Percentiles rank a stretch among this genome's conserved stretches.
Evolutionary conservation across 2,113 vertebrate species (phyloP).

Genomic region (Carettochelys insculpta): DNA sequence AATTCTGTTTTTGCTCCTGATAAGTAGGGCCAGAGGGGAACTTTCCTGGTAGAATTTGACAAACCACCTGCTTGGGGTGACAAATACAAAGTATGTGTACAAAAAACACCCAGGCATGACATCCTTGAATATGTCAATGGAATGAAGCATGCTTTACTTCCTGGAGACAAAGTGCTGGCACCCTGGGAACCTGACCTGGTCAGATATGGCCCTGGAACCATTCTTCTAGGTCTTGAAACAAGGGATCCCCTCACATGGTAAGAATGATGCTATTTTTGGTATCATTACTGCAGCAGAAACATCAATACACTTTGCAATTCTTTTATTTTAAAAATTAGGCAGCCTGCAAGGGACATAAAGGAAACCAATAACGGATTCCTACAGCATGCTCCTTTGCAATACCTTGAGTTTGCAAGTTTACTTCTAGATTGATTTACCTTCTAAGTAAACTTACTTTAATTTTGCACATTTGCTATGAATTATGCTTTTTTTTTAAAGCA

Average conservation of each 20-base stretch:
- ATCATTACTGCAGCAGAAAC: not conserved
- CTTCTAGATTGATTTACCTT: not conserved
- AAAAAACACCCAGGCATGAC: constrained; percentile 76
- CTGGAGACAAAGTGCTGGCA: constrained; percentile 87
- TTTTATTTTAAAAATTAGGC: not conserved
- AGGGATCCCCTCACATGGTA: constrained; percentile 60
- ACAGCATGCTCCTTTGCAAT: not conserved
- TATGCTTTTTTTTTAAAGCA: fast-evolving
- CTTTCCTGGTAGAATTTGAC: constrained; percentile 84
- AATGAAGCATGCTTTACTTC: constrained; percentile 65
- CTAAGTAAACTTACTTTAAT: not conserved
- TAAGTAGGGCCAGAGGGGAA: constrained; percentile 73
- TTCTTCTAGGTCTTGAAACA: constrained; percentile 73
- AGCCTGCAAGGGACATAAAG: not conserved
- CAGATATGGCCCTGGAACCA: constrained; percentile 83
- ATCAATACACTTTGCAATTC: not conserved
- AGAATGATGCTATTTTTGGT: not conserved
- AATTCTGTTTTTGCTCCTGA: constrained; percentile 37
- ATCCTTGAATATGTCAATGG: constrained; percentile 75
- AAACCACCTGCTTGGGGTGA: constrained; percentile 28
- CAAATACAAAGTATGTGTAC: constrained; percentile 29
- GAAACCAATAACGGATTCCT: not conserved
- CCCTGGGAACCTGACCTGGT: constrained; percentile 79
- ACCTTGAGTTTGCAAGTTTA: not conserved
- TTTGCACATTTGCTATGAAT: fast-evolving